phyloP scores from a whole-genome alignment of 64 coral and sea anemone species.

The Stylophora pistillata region DNA sequence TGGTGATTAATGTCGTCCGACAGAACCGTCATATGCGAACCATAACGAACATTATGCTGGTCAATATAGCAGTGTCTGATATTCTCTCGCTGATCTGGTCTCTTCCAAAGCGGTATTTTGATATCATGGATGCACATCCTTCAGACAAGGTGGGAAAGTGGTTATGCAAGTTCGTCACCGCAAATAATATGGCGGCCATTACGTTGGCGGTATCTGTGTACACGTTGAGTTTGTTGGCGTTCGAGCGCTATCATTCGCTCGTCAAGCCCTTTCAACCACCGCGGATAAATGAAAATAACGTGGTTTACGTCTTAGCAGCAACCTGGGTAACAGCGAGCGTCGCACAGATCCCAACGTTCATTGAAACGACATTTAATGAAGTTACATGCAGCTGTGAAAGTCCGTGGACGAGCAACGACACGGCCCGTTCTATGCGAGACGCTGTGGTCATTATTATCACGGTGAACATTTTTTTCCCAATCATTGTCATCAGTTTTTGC shows the following conservation, averaged over 20 bases:
- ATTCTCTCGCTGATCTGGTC: slow-evolving; percentile 14
- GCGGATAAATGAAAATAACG: slow-evolving; percentile 11
- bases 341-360: background rate
- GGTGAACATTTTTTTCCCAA: slow-evolving; percentile 2
- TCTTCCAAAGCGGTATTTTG: background rate
- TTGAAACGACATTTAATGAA: background rate
- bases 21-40: slow-evolving; percentile 30
- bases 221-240: background rate
- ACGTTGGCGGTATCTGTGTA: slow-evolving; percentile 6
- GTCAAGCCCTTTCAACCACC: slow-evolving; percentile 12
- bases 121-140: background rate
- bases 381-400: background rate
- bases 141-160: background rate
- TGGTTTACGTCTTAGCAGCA: background rate
- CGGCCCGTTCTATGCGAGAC: background rate
- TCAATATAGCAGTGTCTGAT: slow-evolving; percentile 9
- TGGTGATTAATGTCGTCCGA: slow-evolving; percentile 33
- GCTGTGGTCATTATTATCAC: background rate
- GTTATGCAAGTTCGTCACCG: slow-evolving; percentile 2
- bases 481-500: slow-evolving; percentile 13
- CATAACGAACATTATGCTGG: slow-evolving; percentile 8
- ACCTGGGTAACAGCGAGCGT: slow-evolving; percentile 1
- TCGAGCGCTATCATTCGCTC: slow-evolving; percentile 14
- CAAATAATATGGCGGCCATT: background rate
- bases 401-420: slow-evolving; percentile 2